Conservation (phyloP, 2,888 invertebrate genomes). For the Cactoblastis cactorum region DNA sequence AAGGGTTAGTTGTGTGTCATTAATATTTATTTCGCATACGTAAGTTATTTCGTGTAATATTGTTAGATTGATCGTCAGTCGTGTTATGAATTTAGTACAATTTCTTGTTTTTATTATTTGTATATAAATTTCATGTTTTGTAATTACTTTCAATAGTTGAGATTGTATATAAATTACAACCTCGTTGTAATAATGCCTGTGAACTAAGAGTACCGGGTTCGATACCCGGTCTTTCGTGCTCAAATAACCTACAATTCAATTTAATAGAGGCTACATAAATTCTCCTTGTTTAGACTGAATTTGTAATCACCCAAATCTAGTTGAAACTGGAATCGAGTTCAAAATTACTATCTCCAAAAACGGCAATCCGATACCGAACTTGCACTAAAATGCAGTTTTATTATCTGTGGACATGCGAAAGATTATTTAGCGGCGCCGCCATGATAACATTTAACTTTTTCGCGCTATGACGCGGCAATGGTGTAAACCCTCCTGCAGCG, state of each 20-base stretch:
- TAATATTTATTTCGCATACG: constrained; percentile 73
- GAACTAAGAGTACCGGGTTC: no score
- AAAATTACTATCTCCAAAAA: constrained; percentile 10
- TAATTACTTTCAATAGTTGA: no score
- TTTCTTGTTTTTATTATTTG: not conserved
- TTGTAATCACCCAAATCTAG: no score
- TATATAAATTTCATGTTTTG: no score
- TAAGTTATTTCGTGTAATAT: constrained; percentile 39
- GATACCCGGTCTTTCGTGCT: no score
- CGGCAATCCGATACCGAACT: constrained; percentile 7
- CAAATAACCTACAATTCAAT: no score
- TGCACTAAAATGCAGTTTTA: constrained; percentile 53
- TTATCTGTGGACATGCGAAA: constrained; percentile 61
- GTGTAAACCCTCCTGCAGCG: not conserved
- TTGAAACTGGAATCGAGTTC: constrained; percentile 13
- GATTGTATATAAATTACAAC: no score
- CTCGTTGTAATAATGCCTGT: no score
- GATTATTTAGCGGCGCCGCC: constrained; percentile 54
- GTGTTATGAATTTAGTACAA: constrained; percentile 19
- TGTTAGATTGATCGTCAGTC: constrained; percentile 42
- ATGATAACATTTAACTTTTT: constrained; percentile 46
- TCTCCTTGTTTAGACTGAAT: no score
- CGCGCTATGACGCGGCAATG: constrained; percentile 24
- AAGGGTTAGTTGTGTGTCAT: constrained; percentile 65
- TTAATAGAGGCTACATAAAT: no score